A percentile compares a stretch with the other conserved stretches of the same genome.
phyloP scores from a whole-genome alignment of 2,113 vertebrate genomes.

The Electrona antarctica region DNA sequence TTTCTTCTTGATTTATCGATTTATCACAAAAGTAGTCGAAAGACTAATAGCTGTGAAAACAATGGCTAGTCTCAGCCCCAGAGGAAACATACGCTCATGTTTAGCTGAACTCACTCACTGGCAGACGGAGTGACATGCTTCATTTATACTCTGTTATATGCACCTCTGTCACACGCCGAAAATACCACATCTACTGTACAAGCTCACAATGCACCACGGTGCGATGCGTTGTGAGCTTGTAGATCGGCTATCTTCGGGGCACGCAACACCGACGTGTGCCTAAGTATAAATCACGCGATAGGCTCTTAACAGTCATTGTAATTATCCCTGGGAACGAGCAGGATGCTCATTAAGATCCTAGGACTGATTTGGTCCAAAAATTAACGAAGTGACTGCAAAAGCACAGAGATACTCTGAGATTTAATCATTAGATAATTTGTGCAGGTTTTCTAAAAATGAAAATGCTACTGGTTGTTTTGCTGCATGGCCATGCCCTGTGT shows the following conservation, averaged over 20 bases:
- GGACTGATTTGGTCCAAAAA: conserved; percentile 25
- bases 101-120: conserved; percentile 31
- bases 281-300: background rate
- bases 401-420: conserved; percentile 62
- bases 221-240: too few species aligned
- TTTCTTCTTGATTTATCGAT: too few species aligned
- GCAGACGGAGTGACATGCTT: conserved; percentile 11
- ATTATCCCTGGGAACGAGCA: conserved; percentile 55
- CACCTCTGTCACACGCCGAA: too few species aligned
- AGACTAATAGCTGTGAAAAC: too few species aligned
- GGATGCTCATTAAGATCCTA: conserved; percentile 76
- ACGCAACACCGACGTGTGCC: too few species aligned
- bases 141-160: too few species aligned
- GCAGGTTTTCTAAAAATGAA: conserved; percentile 31
- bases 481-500: conserved; percentile 2
- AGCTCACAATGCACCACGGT: too few species aligned
- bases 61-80: too few species aligned
- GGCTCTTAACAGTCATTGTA: conserved; percentile 52
- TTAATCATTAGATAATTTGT: conserved; percentile 61
- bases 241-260: too few species aligned
- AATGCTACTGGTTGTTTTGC: conserved; percentile 16
- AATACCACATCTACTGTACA: too few species aligned
- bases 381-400: conserved; percentile 61
- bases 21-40: too few species aligned
- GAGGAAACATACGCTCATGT: conserved; percentile 5